A percentile compares a stretch with the other conserved stretches of the same genome.
Evolutionary conservation across 2,113 vertebrate species (phyloP).

Genomic region (Gadus chalcogrammus): DNA sequence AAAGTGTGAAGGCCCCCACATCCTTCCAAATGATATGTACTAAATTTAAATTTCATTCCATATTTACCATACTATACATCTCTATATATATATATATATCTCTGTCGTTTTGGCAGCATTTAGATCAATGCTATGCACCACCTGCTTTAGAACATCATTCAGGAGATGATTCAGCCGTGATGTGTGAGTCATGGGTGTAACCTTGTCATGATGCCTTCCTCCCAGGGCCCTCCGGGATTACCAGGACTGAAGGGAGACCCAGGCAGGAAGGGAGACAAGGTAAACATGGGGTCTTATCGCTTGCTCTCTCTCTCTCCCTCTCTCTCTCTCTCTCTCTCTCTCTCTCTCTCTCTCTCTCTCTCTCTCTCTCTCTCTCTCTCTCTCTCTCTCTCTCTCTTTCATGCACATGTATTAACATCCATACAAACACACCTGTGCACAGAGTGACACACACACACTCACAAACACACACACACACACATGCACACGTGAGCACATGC

Average conservation of each 20-base stretch:
- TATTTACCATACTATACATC: background rate
- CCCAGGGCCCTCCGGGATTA: conserved; percentile 88
- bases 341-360: too few relatives aligned
- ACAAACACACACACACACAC: too few relatives aligned
- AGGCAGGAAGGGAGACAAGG: conserved; percentile 94
- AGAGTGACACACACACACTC: too few relatives aligned
- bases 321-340: too few relatives aligned
- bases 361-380: background rate
- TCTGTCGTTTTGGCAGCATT: too few relatives aligned
- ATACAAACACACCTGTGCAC: too few relatives aligned
- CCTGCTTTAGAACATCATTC: too few relatives aligned
- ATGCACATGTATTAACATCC: too few relatives aligned
- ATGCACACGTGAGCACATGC: too few relatives aligned
- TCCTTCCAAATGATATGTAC: background rate
- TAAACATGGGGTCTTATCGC: conserved; percentile 33
- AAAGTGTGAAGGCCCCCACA: background rate
- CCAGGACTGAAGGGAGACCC: conserved; percentile 92
- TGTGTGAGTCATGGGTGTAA: background rate
- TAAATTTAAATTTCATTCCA: background rate
- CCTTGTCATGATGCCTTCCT: background rate
- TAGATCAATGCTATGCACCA: too few relatives aligned
- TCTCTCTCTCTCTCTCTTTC: background rate
- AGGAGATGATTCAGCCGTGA: background rate
- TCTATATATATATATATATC: background rate
- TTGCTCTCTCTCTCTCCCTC: too few relatives aligned